Evolutionary conservation across 2,797 vertebrate species (phyloP).

Genomic region (Channallabes apus): DNA sequence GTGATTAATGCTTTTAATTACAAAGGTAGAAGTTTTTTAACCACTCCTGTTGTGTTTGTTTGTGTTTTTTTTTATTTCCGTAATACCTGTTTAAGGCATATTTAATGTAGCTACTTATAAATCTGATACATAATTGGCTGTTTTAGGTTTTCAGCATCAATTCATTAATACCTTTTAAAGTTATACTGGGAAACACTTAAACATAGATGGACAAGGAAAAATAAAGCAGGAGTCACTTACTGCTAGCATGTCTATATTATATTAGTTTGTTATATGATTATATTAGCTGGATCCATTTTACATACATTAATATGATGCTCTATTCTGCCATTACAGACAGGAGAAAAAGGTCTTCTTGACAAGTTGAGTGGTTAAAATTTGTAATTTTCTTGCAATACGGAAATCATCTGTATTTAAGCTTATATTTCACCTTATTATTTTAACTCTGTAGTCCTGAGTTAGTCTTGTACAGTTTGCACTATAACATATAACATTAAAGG

Average conservation of each 20-base stretch:
- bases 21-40: not conserved
- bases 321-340: not conserved
- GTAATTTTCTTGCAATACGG: not conserved
- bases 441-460: not conserved
- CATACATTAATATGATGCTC: not conserved
- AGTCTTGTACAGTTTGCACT: not conserved
- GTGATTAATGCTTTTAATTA: conserved; percentile 30
- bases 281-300: not conserved
- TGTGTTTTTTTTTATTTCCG: not conserved
- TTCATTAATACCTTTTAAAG: conserved; percentile 12
- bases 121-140: not conserved
- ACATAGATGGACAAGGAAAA: not conserved
- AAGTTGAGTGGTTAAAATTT: not conserved
- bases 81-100: conserved; percentile 10
- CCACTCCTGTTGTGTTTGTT: not conserved
- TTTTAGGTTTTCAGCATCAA: not conserved
- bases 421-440: too few species aligned
- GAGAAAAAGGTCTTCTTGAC: not conserved
- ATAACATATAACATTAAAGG: too few species aligned
- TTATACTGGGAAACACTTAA: not conserved
- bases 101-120: not conserved
- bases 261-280: not conserved
- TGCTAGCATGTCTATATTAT: not conserved
- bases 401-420: not conserved
- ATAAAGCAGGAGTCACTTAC: not conserved